Evolutionary conservation across 2,888 invertebrate species (phyloP), one percentile per base, ranked within the genome.

Genomic region (Diachrysia chrysitis): DNA sequence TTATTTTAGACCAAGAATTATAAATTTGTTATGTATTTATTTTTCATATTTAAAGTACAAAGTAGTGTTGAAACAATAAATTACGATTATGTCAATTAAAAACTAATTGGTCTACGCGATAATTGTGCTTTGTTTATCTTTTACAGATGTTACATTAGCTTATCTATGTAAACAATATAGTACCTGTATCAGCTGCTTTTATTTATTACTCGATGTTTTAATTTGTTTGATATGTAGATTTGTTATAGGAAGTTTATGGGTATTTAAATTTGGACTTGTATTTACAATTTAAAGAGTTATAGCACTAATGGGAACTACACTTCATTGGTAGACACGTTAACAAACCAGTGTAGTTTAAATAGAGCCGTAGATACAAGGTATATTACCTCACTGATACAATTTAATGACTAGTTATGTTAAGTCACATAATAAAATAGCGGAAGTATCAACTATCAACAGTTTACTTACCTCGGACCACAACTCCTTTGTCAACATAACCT

Each of bases 401-500:
- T 17, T 54, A 77, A 73, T 73, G 55, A 60, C 51, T 65, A 59
- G 73, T 66, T 73, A 73, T 67, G 64, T 65, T 59, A 66, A 63
- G 67, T 61, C 29, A 56, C 56, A 54, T 16, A 46, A 54, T 10
- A 55, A 46, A 58, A 69, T 60, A 37, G 60, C 53, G 65, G 62
- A 78, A 66, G 51, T 57, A 59, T 62, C 70, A 29, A 53, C 51
- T 57, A 59, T 62, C 70, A 29, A 53, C 51, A 65, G 58, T 71
- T 55, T 81, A 91, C 93, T 92, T 73, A 92, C 92, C 69, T 83
- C 83, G 32, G 85, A 81, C 88, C 89, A 88, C 76, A 88, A 75
- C 74, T 88, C 86, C 79, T 90, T 89, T 81, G 92, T 92, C 88
- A 93, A 93, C 93, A 94, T 94, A 93, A 94, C 93, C 93, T 93